phyloP scores from a whole-genome alignment of 2,113 vertebrate species.

The Amblyopsis rosae region DNA sequence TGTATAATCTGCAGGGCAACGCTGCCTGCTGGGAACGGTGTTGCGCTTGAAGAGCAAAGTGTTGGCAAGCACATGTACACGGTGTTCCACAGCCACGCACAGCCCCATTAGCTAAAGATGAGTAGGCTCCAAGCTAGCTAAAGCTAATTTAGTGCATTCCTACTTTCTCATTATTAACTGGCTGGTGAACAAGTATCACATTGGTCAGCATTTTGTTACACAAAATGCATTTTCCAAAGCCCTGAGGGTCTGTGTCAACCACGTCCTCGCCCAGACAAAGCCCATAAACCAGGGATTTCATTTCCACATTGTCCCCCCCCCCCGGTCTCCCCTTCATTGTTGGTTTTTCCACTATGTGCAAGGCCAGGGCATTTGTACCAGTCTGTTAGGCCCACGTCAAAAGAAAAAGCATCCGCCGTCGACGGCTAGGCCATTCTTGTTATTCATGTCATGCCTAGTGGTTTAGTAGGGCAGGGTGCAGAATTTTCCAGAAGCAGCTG shows the following conservation, averaged over 20 bases:
- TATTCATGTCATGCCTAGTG: slow-evolving; percentile 87
- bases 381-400: slow-evolving; percentile 68
- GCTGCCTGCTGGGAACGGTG: slow-evolving; percentile 43
- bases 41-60: slow-evolving; percentile 35
- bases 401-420: slow-evolving; percentile 64
- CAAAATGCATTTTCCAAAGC: slow-evolving; percentile 67
- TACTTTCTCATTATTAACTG: slow-evolving; percentile 63
- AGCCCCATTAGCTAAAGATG: slow-evolving; percentile 15
- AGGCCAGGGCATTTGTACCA: slow-evolving; percentile 68
- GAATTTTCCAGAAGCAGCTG: slow-evolving; percentile 98
- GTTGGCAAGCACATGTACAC: slow-evolving; percentile 42
- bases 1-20: slow-evolving; percentile 63
- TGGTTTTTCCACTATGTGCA: slow-evolving; percentile 73
- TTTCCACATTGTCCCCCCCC: slow-evolving; percentile 63
- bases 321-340: slow-evolving; percentile 66
- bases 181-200: slow-evolving; percentile 68
- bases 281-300: slow-evolving; percentile 68
- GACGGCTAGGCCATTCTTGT: slow-evolving; percentile 68
- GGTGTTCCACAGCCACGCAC: slow-evolving; percentile 14
- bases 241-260: slow-evolving; percentile 57
- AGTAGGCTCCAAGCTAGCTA: slow-evolving; percentile 26
- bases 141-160: slow-evolving; percentile 43
- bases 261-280: slow-evolving; percentile 68
- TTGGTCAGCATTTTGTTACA: slow-evolving; percentile 66
- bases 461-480: slow-evolving; percentile 85